Conservation (phyloP, 35 echinoderm and acorn worm species). For the Eucidaris tribuloides region DNA sequence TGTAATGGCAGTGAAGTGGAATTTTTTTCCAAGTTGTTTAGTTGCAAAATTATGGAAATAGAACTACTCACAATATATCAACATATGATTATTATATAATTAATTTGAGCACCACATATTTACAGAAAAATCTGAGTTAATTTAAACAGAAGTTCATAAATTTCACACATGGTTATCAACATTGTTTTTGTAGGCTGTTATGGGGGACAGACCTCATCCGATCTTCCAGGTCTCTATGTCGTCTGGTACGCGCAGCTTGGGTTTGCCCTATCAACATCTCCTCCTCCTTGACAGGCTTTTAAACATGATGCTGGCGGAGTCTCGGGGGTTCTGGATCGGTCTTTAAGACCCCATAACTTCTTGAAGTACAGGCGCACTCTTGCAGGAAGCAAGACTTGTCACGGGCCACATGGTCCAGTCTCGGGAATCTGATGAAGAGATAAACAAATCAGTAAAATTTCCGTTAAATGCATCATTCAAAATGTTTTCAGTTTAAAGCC, state of each 20-base stretch:
- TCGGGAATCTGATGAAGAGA: constrained; percentile 78
- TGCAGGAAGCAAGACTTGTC: constrained; percentile 67
- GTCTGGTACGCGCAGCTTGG: constrained; percentile 61
- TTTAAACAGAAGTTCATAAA: no score
- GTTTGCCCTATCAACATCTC: constrained; percentile 55
- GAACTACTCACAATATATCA: no score
- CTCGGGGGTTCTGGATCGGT: constrained; percentile 54
- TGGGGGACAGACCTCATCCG: background rate
- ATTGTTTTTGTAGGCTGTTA: no score
- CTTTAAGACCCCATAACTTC: constrained; percentile 73
- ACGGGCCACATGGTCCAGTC: constrained; percentile 89
- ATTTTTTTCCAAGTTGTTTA: no score
- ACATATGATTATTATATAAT: no score
- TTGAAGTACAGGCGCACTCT: constrained; percentile 79
- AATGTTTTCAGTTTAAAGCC: no score
- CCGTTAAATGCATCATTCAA: no score
- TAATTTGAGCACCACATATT: no score
- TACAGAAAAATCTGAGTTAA: no score
- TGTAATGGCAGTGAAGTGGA: no score
- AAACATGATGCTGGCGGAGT: constrained; percentile 84
- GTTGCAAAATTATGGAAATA: no score
- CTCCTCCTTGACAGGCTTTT: constrained; percentile 90
- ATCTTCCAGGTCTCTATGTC: constrained; percentile 76
- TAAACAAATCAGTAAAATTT: no score
- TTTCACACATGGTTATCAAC: background rate